These are phyloP conservation scores for Caradrina kadenii DNA, from an alignment of 2,888 invertebrate genomes.

Conservation along the genomic window DNA sequence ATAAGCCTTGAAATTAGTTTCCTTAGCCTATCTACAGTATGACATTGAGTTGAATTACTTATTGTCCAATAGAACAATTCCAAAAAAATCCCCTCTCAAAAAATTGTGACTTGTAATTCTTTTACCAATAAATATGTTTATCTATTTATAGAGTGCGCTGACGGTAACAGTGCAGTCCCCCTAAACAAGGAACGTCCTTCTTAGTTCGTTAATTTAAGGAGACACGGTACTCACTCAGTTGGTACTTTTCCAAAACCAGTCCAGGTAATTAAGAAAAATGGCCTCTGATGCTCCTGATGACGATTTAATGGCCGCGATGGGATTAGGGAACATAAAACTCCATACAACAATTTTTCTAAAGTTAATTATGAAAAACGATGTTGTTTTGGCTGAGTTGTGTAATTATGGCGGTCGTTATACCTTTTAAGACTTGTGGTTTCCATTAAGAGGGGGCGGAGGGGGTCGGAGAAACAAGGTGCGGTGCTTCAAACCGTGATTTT, in stretches of 20 bases:
- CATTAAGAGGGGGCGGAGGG: constrained; percentile 7
- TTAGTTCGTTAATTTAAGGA: neutral
- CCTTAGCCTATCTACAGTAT: too few species aligned
- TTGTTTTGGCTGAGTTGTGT: constrained; percentile 36
- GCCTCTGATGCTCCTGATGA: constrained; percentile 26
- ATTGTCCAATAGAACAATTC: too few species aligned
- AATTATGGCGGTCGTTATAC: constrained; percentile 37
- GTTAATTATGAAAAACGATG: constrained; percentile 49
- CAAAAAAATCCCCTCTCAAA: too few species aligned
- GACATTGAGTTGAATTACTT: too few species aligned
- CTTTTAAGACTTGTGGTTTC: constrained; percentile 36
- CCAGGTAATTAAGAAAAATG: constrained; percentile 43
- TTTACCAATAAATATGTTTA: too few species aligned
- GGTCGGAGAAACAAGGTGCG: constrained; percentile 6
- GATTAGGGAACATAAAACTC: constrained; percentile 44
- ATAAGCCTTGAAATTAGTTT: too few species aligned
- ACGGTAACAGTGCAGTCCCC: too few species aligned
- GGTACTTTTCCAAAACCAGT: constrained; percentile 23
- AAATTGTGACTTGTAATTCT: too few species aligned
- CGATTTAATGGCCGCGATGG: constrained; percentile 48
- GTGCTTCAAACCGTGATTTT: constrained; percentile 1
- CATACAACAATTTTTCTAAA: constrained; percentile 35
- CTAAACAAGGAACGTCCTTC: constrained; percentile 2
- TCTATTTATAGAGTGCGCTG: too few species aligned
- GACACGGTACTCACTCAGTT: neutral